Base-by-base conservation (phyloP, 2,888 invertebrate species). In the Lithophane semibrunnea region DNA sequence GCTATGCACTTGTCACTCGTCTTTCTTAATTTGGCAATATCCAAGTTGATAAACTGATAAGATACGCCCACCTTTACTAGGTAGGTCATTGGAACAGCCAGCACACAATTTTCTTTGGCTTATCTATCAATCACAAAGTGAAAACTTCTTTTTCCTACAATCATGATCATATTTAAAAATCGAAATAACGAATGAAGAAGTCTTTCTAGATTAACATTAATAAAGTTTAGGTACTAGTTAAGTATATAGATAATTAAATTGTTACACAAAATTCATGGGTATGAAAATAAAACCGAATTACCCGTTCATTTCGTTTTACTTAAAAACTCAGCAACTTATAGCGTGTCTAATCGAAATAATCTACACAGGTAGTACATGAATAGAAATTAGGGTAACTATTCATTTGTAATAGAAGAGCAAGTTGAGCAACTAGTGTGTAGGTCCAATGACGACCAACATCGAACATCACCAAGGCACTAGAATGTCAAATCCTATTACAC, bases 21-120 rank as follows among this genome's bases (percentile, higher is more conserved):
- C 66, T 77, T 75, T 75, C 83, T 86, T 82, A 83, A 76, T 79
- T 86, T 81, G 79, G 77, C 75, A 77, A 82, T 82, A 84, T 72
- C 68, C 21, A 79, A 58, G 61, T 77, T 82, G 88, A 88, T 88
- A 89, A 85, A 64, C 52, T 71, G 88, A 88, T 89, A 88, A 89
- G 88, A 89, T 89, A 86, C 24, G 60, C 58, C 64, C 63, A 37
- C 74, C n/a, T 66, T 63, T 49, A 61, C 63, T 69, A 78, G 77
- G 75, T 75, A 75, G 79, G 77, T 77, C 75, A 84, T 75, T 83
- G 71, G 60, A 82, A 86, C 74, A 69, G 21, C 44, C 37, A 74
- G 68, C 58, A 73, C 24, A 64, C 4, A 54, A 29, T 52, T 77
- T 73, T 58, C 21, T 75, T 69, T 47, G 4, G 29, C 24, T 42